Percentiles rank a stretch among this genome's conserved stretches.
phyloP scores from a whole-genome alignment of 2,888 invertebrate genomes.

The Plebejus argus region DNA sequence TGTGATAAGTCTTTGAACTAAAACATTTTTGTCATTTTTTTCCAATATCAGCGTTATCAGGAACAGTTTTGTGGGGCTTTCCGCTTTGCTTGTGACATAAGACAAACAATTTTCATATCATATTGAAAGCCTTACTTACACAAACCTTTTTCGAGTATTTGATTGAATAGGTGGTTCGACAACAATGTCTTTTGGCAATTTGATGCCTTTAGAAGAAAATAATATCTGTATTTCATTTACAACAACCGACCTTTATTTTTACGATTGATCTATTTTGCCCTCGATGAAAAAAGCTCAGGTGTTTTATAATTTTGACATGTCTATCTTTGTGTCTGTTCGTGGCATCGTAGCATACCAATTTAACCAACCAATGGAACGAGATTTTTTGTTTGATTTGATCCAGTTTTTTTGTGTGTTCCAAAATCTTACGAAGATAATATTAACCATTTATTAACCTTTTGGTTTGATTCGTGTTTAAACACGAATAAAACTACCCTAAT shows the following conservation, averaged over 20 bases:
- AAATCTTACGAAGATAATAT: too few relatives aligned
- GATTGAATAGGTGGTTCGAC: slow-evolving; percentile 23
- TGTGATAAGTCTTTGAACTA: background rate
- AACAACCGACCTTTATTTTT: background rate
- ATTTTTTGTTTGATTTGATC: too few relatives aligned
- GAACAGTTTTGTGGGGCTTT: background rate
- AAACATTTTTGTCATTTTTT: background rate
- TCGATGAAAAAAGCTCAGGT: too few relatives aligned
- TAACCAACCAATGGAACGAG: background rate
- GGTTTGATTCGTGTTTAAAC: background rate
- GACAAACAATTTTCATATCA: slow-evolving; percentile 20
- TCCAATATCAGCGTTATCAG: background rate
- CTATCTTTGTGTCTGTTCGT: background rate
- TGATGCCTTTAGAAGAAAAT: slow-evolving; percentile 10
- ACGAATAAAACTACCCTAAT: background rate
- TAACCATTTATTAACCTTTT: background rate
- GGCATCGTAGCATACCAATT: background rate
- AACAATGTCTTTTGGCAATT: slow-evolving; percentile 7
- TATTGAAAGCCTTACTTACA: slow-evolving; percentile 9
- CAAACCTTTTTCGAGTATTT: slow-evolving; percentile 6
- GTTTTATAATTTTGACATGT: background rate
- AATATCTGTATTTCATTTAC: slow-evolving; percentile 8
- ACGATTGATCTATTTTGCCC: background rate
- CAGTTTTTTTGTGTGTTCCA: too few relatives aligned
- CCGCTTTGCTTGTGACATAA: background rate